Evolutionary conservation across 2,888 invertebrate genomes (phyloP), one percentile per base, ranked within the genome.

Genomic region (Ornithoptera alexandrae): DNA sequence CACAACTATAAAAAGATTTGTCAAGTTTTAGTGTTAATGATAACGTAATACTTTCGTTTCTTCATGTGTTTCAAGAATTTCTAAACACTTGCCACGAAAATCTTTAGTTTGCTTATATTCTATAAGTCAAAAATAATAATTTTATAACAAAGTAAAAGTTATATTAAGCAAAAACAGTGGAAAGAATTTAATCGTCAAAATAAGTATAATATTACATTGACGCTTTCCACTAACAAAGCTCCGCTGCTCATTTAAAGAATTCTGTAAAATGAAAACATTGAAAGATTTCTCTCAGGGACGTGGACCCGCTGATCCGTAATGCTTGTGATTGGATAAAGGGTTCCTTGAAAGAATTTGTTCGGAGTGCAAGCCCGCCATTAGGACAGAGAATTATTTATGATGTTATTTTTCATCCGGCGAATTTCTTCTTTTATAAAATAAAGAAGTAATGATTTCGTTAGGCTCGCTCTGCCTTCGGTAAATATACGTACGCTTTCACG

Each of bases 291-390:
- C 74, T 74, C 71, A 71, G 75, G 74, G 79, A 75, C 76, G 74
- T 73, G 70, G 68, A 76, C 71, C 80, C 84, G 81, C 79, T 85
- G 87, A 86, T 85, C 85, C 84, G 87, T 80, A 78, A 79, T 80
- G 76, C 74, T 76, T 75, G 79, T 87, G 88, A 88, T 89, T 88
- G 88, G 86, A 88, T 87, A 86, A 87, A 86, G 86, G 87, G 84
- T 85, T 83, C 81, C 74, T 75, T 72, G 76, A 73, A 72, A 75
- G 79, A 77, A 77, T 79, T 75, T 74, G 74, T 75, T 74, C 76
- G 78, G 75, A 72, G 70, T 72, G 69, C 68, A 64, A 66, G 71
- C 68, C 62, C 65, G 65, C 68, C 68, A 71, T 71, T 71, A 71
- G 67, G 67, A 60, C 57, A 22, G 53, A 42, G 70, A 71, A 69